Percentiles rank a stretch among this genome's conserved stretches.
Conservation (phyloP, 2,888 invertebrate genomes). For the Ochropleura plecta region DNA sequence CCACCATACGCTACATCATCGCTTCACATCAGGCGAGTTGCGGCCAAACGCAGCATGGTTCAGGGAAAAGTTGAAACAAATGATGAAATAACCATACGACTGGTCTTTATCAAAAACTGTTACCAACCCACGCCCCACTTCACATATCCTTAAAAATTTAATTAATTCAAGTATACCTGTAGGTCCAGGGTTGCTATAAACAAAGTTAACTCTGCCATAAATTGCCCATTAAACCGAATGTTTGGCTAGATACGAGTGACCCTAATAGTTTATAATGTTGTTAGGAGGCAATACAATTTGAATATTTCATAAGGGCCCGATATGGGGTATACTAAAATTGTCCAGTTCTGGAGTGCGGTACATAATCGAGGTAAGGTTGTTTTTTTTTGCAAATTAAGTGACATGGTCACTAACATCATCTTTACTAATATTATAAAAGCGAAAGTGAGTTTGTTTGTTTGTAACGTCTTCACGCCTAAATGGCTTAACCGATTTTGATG, state of each 20-base stretch:
- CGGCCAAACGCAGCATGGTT: too few species aligned
- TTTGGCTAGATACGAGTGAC: constrained; percentile 61
- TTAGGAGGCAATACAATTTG: constrained; percentile 58
- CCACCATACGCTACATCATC: too few species aligned
- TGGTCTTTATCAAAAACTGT: background rate
- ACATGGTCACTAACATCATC: too few species aligned
- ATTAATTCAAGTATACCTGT: constrained; percentile 47
- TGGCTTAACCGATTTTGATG: too few species aligned
- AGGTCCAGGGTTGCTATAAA: constrained; percentile 60
- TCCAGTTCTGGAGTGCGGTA: background rate
- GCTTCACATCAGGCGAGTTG: too few species aligned
- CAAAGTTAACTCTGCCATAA: constrained; percentile 65
- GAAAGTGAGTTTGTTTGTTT: too few species aligned
- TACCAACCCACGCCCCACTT: background rate
- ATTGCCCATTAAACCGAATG: constrained; percentile 66
- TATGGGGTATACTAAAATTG: constrained; percentile 18
- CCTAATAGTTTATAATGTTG: constrained; percentile 65
- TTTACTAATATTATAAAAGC: too few species aligned
- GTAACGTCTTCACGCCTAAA: too few species aligned
- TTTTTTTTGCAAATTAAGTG: constrained; percentile 9
- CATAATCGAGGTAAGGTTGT: background rate
- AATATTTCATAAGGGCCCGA: constrained; percentile 58
- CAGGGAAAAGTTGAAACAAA: background rate
- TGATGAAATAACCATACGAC: background rate
- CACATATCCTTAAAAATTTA: constrained; percentile 37